A percentile compares a stretch with the other conserved stretches of the same genome.
Conservation (phyloP, 2,888 invertebrate genomes). For the Hirtodrosophila histrioides region DNA sequence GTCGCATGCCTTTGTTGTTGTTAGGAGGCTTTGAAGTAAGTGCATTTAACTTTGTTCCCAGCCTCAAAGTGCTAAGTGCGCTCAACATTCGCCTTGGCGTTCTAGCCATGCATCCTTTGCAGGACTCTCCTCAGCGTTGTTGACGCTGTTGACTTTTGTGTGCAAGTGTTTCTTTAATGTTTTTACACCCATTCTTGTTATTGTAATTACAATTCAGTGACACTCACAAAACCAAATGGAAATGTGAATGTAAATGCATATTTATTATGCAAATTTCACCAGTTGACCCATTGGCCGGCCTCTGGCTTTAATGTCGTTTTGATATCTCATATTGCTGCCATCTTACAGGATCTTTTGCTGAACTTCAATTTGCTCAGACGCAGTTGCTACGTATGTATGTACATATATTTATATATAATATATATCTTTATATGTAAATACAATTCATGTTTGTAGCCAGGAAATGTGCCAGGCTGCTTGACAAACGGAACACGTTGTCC, state of each 20-base stretch:
- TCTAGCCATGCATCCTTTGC: not conserved
- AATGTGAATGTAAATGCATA: slow-evolving; percentile 36
- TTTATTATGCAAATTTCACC: slow-evolving; percentile 52
- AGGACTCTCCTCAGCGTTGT: slow-evolving; percentile 41
- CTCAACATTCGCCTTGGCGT: slow-evolving; percentile 37
- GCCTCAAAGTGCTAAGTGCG: slow-evolving; percentile 66
- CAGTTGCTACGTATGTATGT: not conserved
- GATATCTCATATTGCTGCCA: slow-evolving; percentile 28
- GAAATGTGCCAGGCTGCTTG: slow-evolving; percentile 38
- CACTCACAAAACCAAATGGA: slow-evolving; percentile 12
- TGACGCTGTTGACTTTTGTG: slow-evolving; percentile 69
- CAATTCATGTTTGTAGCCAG: slow-evolving; percentile 30
- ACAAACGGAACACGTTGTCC: slow-evolving; percentile 41
- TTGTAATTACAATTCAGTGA: slow-evolving; percentile 49
- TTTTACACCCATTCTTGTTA: slow-evolving; percentile 46
- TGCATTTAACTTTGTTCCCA: slow-evolving; percentile 62
- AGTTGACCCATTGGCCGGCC: slow-evolving; percentile 56
- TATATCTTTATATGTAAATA: slow-evolving; percentile 20
- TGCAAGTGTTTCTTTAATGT: slow-evolving; percentile 60
- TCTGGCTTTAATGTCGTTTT: slow-evolving; percentile 39
- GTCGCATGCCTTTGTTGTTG: slow-evolving; percentile 63
- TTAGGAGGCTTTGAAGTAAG: slow-evolving; percentile 67
- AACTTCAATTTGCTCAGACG: slow-evolving; percentile 14
- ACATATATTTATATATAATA: slow-evolving; percentile 9
- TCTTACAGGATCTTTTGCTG: slow-evolving; percentile 12